Conservation (phyloP, 2,888 invertebrate species). For the Amiota mariae region DNA sequence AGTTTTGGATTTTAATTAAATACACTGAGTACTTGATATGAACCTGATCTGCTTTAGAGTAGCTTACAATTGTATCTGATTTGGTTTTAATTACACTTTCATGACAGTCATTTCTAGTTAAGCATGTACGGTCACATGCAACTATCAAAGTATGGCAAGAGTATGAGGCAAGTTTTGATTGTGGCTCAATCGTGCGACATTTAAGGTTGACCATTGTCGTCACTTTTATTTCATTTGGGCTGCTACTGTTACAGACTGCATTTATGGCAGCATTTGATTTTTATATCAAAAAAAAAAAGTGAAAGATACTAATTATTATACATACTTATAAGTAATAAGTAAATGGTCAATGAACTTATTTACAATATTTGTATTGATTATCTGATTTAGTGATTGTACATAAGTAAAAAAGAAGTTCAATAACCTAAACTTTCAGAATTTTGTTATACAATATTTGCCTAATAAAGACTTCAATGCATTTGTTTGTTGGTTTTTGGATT, state of each 20-base stretch:
- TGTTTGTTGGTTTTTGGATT: too few relatives aligned
- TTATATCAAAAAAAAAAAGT: constrained; percentile 7
- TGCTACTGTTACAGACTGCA: not conserved
- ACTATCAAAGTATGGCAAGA: too few relatives aligned
- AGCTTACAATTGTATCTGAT: constrained; percentile 9
- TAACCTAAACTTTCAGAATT: too few relatives aligned
- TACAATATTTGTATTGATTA: too few relatives aligned
- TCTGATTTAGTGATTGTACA: too few relatives aligned
- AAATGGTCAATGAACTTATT: too few relatives aligned
- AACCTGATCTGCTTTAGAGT: not conserved
- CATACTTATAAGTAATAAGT: too few relatives aligned
- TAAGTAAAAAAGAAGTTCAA: too few relatives aligned
- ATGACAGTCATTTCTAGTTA: not conserved
- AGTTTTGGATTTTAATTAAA: not conserved
- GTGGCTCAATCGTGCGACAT: not conserved
- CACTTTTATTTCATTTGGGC: constrained; percentile 10
- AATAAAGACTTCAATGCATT: too few relatives aligned
- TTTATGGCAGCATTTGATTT: not conserved
- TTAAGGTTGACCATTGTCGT: constrained; percentile 19
- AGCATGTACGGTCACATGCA: too few relatives aligned
- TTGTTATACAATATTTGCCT: too few relatives aligned
- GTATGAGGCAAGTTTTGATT: too few relatives aligned
- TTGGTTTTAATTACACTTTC: constrained; percentile 8
- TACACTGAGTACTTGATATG: constrained; percentile 5
- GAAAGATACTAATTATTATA: constrained; percentile 13